Evolutionary conservation across 2,888 invertebrate species (phyloP), one percentile per base, ranked within the genome.

Genomic region (Chouioia cunea): DNA sequence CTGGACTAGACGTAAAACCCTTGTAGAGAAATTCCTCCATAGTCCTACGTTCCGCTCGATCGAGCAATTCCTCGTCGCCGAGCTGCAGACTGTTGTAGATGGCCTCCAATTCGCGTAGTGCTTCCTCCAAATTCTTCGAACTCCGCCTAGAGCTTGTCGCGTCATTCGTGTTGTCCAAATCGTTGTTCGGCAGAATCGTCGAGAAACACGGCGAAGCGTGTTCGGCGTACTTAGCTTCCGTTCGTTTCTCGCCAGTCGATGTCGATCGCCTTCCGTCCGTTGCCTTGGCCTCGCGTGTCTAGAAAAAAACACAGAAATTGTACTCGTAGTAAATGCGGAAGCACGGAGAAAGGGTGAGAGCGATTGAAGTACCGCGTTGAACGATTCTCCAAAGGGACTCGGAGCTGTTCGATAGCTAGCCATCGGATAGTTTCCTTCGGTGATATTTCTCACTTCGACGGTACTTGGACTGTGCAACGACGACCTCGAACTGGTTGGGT

Each of bases 41-140:
- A 91, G 93, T 83, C 70, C 93, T 88, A 71, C 92, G 89, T 84
- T 94, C 93, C 14, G 94, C 94, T 80, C 93, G 88, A 80, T 94
- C 94, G 63, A 94, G 84, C 70, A 94, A 88, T 86, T 94, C 93
- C 83, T 94, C 93, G 80, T 95, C 95, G 0, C 92, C 93, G 62
- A 96, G 87, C n/a, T 92, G 91, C 68, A 97, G 88, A 78, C 94
- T 95, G 78, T 95, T 93, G 82, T 95, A 94, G 81, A 97, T 96
- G n/a, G 93, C 93, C 87, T 97, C 96, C 66, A 97, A 85, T 85
- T 97, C 97, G 79, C 92, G 92, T 23, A 97, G 88, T 64, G 96
- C 96, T 81, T 96, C 95, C 81, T 95, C 95, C 48, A 95, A 88
- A 84, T 95, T 95, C 16, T 91, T 91, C 2, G 93, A 93, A 83